Base-by-base conservation (phyloP, 1,140 invertebrate species). In the Bombus sylvicola region DNA sequence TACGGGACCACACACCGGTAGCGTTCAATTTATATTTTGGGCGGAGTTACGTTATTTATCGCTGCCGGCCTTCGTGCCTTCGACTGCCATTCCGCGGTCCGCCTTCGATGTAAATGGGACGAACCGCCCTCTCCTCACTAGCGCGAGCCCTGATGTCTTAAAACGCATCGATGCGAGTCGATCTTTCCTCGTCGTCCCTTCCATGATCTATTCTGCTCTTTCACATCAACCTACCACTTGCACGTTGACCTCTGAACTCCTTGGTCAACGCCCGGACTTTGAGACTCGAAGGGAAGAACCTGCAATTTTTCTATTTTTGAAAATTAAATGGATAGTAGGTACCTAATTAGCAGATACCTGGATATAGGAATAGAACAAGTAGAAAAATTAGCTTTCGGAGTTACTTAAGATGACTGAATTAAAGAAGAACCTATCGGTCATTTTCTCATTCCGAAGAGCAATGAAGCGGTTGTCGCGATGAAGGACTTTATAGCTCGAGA, bases 1-100 rank as follows among this genome's bases (percentile, higher is more conserved):
- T 85, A 87, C 82, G 75, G 81, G 93, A 93, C 93, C 93, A 93
- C 93, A 93, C 93, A 93, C 91, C 91, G 92, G 93, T 93, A 93
- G 92, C 92, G 92, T 93, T 93, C 92, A 93, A 93, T 93, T 93
- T 93, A 93, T 93, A 93, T 93, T 93, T 93, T 93, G 92, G 93
- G 93, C 92, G 92, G 93, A 92, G 91, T 93, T 92, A 87, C 81
- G 90, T 93, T 93, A 93, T 93, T 93, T 93, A 93, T 93, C 89
- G 91, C 89, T 87, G 87, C 71, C 88, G 88, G 85, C 81, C 89
- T 90, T 89, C 90, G 85, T 92, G 88, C 87, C 91, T 92, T 91
- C 88, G 91, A 92, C 89, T 91, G 92, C 92, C 91, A 92, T 92
- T 91, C 86, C 91, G 87, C 87, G 88, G 82, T 86, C 90, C 88